A percentile compares a stretch with the other conserved stretches of the same genome.
Conservation (phyloP, 2,113 vertebrate genomes). For the Eolophus roseicapilla region DNA sequence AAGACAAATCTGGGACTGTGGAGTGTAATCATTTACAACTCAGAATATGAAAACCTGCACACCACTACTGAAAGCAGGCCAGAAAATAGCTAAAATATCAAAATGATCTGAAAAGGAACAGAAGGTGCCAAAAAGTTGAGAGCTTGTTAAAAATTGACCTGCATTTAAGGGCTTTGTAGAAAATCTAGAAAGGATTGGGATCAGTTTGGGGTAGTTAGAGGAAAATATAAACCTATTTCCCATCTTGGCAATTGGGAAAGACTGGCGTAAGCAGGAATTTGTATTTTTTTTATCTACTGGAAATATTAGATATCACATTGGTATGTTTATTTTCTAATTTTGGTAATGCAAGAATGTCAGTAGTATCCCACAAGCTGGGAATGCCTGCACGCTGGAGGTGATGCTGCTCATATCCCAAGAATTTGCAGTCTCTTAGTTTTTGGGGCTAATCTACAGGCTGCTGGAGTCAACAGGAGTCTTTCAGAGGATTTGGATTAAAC, state of each 20-base stretch:
- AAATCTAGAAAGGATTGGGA: neutral
- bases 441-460: neutral
- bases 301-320: neutral
- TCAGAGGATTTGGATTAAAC: neutral
- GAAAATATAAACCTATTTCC: neutral
- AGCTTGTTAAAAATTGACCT: constrained; percentile 41
- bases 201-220: neutral
- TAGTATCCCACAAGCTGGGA: neutral
- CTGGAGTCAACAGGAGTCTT: constrained; percentile 7
- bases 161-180: neutral
- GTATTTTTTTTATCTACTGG: neutral
- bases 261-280: neutral
- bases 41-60: constrained; percentile 63
- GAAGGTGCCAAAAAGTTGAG: constrained; percentile 72
- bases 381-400: neutral
- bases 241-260: neutral
- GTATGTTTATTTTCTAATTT: neutral
- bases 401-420: neutral
- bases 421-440: neutral
- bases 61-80: constrained; percentile 64
- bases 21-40: constrained; percentile 65
- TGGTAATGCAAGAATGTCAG: neutral
- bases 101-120: constrained; percentile 72
- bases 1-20: constrained; percentile 55
- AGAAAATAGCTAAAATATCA: constrained; percentile 73